Base-by-base conservation (phyloP, 2,888 invertebrate species). In the Phalera bucephala region DNA sequence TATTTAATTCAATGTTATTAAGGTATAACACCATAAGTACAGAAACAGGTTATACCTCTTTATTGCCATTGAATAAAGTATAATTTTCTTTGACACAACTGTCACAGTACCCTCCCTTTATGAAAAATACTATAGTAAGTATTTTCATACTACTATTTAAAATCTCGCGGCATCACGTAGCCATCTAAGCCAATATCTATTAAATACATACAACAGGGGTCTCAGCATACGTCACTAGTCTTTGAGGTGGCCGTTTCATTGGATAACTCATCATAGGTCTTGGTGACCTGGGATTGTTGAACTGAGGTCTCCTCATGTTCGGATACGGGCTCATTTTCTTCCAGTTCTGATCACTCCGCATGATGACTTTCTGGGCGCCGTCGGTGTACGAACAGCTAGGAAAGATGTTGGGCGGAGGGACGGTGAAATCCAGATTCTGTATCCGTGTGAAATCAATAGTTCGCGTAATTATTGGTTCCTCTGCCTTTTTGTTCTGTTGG, bases 181-280 rank as follows among this genome's bases (percentile, higher is more conserved):
- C 9, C 20, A 17, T 17, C 27, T 35, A 44, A 36, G 46, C 42
- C 32, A 14, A 38, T 26, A 31, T 17, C 5, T 36, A 11, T n/a
- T 15, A 40, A 23, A 58, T 66, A 72, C 72, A 66, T 72, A 72
- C 72, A 55, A 52, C 14, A 39, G 51, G 52, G 22, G 39, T 38
- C 7, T 40, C 43, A 33, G 49, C 47, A 32, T 46, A 55, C 2
- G 40, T 51, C 29, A 55, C 56, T 12, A 55, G 50, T 11, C 61
- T 54, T 6, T 52, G 41, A 5, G 38, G 29, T 4, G 38, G 32
- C 5, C 44, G 21, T n/a, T 37, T 41, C 31, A 27, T 36, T 2
- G 28, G 30, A 3, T 34, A 48, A 2, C 37, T 17, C 38, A 31
- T 31, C 13, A 1, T 3, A 8, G 8, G 31, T 0, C 20, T 29